Evolutionary conservation across 92 coral and sea anemone genomes (phyloP), one percentile per base, ranked within the genome.

Genomic region (Epizoanthus rinbou): DNA sequence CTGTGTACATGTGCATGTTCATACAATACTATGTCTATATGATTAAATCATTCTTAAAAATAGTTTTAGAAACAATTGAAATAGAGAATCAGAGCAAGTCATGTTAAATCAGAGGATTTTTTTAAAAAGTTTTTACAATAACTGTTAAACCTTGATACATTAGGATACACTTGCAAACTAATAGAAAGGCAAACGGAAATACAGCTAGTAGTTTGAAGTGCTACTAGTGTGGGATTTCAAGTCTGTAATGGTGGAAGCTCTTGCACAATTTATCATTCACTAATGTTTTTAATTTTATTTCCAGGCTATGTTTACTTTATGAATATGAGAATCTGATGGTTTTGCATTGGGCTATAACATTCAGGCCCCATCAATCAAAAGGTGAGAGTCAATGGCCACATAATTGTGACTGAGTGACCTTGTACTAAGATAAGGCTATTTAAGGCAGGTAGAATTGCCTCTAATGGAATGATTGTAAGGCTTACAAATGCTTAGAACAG

Each of bases 261-360:
- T 64, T 64, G 70, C 70, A 64, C 70, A 64, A n/a, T n/a, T n/a
- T 64, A 64, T 64, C 70, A 64, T 64, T 64, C 70, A 64, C 70
- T 64, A 64, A 64, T 64, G 70, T 58, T 58, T 58, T 58, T 58
- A 58, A 58, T 58, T 58, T 58, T 58, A 58, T 58, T 58, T 58
- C 64, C 64, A 58, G 64, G 64, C 64, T 58, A 58, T 58, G 64
- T 58, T 58, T 58, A 58, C 64, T 58, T 58, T 58, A 58, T 58
- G 64, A 58, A 58, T 58, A 4, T 58, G 64, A 58, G 64, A 58
- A 58, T 58, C 64, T 58, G 64, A 58, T 58, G 64, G 64, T 58
- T 58, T 58, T 58, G 64, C 64, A 58, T 58, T 58, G 64, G 70
- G 70, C 70, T 64, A 64, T 64, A 64, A 64, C 70, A 64, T 64